Evolutionary conservation across 2,113 vertebrate genomes (phyloP), one percentile per base, ranked within the genome.

Genomic region (Clupea harengus): DNA sequence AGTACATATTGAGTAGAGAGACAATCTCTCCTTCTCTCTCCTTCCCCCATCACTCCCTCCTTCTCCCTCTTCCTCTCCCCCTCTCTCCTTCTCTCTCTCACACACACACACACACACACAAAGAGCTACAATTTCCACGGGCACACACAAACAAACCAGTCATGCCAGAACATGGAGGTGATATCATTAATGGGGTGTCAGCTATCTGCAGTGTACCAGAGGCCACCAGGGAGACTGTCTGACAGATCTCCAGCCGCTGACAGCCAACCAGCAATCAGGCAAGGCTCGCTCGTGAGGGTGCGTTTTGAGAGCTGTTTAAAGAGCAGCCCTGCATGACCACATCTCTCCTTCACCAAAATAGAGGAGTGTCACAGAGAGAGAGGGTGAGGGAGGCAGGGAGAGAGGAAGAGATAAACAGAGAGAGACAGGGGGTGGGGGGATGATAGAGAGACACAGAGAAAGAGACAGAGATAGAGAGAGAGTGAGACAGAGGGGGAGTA

Each of bases 1-100:
- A 78, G 72, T 78, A 78, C 32, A 78, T 78, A 78, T 78, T 32
- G 72, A 32, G 28, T 32, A 78, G 72, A 32, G 25, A 78, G 72
- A 78, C 72, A 78, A 32, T 39, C 28, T 32, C 72, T 32, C 72
- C 72, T 78, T 15, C 32, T 11, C 32, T 78, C 72, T 78, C 25
- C 32, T 78, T 13, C 72, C 9, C 25, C 28, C 67, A 75, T 75
- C 25, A 75, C 28, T 75, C 25, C 67, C 67, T 32, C 7, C 9
- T 6, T 67, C n/a, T 72, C 64, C 10, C 64, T 72, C 4, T 72
- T 2, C 13, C 64, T 72, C 64, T 72, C n/a, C 13, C 57, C 6
- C 20, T 6, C 44, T 67, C 46, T 47, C 52, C 18, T 54, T 15
- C 13, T 54, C 17, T 20, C 52, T 54, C 4, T 20, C 13, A 11